phyloP scores from a whole-genome alignment of 2,888 invertebrate species.

The Schizaphis graminum region DNA sequence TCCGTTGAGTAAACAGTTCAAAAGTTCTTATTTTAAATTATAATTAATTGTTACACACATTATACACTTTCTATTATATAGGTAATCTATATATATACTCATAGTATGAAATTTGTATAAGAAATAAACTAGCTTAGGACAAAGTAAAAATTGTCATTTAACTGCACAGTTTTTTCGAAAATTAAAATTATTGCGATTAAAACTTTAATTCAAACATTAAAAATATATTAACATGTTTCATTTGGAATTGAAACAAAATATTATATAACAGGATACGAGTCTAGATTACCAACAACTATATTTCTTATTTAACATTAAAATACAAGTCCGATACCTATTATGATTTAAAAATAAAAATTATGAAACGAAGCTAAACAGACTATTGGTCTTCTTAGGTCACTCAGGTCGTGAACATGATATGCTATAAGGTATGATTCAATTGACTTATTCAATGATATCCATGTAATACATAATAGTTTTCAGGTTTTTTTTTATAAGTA shows the following conservation, averaged over 20 bases:
- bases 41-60: background rate
- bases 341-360: background rate
- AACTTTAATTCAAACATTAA: background rate
- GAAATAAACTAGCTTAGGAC: background rate
- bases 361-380: background rate
- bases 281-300: background rate
- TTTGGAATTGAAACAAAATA: background rate
- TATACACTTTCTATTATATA: background rate
- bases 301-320: slow-evolving; percentile 1
- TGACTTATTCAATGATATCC: background rate
- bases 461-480: background rate
- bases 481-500: background rate
- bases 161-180: background rate
- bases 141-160: background rate
- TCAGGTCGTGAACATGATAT: background rate
- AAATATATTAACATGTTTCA: background rate
- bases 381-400: background rate
- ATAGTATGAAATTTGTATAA: too few relatives aligned
- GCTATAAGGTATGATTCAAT: background rate
- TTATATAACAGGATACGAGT: background rate
- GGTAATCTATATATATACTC: background rate
- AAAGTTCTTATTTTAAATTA: background rate
- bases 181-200: background rate
- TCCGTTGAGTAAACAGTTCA: background rate
- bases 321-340: background rate